These are phyloP conservation scores for Erebia epiphron DNA, from an alignment of 2,888 invertebrate species.

Conservation along the genomic window DNA sequence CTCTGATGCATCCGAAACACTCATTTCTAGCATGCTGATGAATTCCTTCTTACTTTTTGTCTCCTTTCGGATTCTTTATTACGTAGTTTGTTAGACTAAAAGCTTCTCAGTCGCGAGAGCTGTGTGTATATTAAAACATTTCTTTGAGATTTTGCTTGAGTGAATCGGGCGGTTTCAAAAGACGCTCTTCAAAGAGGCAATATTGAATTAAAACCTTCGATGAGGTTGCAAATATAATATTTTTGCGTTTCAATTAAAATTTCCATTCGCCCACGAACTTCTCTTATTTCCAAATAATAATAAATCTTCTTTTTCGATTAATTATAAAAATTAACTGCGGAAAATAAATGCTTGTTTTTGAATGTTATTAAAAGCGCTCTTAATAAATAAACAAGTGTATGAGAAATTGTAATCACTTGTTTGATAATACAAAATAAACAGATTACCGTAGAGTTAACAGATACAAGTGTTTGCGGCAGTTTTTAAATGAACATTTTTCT, in stretches of 20 bases:
- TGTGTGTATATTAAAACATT: conserved; percentile 32
- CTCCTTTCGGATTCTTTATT: background rate
- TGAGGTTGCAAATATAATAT: conserved; percentile 35
- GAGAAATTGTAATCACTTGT: no score
- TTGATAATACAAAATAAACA: no score
- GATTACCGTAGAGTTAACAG: no score
- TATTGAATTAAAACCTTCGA: conserved; percentile 37
- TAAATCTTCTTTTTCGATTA: background rate
- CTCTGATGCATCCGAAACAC: background rate
- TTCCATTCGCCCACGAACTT: conserved; percentile 3
- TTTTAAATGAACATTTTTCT: no score
- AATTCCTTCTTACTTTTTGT: no score
- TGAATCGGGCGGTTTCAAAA: conserved; percentile 37
- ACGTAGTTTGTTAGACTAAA: background rate
- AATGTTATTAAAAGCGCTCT: no score
- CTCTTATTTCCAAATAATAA: background rate
- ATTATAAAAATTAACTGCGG: background rate
- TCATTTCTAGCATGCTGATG: background rate
- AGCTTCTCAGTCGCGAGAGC: conserved; percentile 4
- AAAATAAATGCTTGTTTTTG: no score
- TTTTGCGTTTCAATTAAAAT: conserved; percentile 30
- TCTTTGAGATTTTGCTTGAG: conserved; percentile 34
- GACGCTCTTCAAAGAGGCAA: conserved; percentile 29
- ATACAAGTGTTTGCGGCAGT: no score
- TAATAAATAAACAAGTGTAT: no score